Conservation (phyloP, 2,888 invertebrate species). For the Xestoiulus laeticollis region DNA sequence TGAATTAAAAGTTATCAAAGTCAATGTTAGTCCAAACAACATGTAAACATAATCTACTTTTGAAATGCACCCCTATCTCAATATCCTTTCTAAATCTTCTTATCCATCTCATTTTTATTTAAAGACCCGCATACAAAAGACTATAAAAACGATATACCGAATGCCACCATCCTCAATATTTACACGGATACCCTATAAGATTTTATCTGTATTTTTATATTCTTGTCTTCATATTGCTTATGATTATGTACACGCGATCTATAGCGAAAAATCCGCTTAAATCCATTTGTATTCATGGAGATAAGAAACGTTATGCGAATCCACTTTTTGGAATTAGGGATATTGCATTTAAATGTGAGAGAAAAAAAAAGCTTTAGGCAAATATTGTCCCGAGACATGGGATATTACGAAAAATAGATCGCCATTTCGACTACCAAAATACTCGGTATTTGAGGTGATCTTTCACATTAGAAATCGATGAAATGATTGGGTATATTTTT, state of each 20-base stretch:
- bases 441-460: background rate
- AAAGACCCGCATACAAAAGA: background rate
- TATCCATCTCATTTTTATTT: background rate
- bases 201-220: conserved; percentile 2
- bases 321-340: background rate
- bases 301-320: background rate
- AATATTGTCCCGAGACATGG: no score
- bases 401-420: no score
- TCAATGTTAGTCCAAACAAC: background rate
- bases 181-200: background rate
- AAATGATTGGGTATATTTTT: no score
- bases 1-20: background rate
- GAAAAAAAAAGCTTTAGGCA: conserved; percentile 23
- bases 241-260: conserved; percentile 16
- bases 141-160: conserved; percentile 38
- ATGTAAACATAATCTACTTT: background rate
- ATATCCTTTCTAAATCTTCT: background rate
- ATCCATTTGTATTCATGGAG: background rate
- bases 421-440: background rate
- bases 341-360: background rate
- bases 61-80: background rate
- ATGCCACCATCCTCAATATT: background rate
- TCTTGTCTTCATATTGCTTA: background rate
- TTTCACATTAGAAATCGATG: no score
- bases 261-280: background rate